phyloP scores from a whole-genome alignment of 2,797 vertebrate species.

The Cottoperca gobio region DNA sequence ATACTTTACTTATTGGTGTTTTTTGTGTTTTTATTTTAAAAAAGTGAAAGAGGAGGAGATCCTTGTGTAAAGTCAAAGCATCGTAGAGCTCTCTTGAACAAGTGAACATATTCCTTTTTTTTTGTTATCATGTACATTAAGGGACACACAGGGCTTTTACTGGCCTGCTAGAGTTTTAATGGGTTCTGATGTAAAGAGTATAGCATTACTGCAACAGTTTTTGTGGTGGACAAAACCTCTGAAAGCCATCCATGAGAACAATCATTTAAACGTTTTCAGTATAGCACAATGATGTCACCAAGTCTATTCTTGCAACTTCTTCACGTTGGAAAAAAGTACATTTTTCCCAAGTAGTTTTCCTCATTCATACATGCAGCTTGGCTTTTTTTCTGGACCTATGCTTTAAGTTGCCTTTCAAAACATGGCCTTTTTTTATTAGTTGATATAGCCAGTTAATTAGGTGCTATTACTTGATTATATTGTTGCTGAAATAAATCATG shows the following conservation, averaged over 20 bases:
- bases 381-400: background rate
- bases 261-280: constrained; percentile 8
- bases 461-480: background rate
- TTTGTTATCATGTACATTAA: background rate
- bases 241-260: constrained; percentile 9
- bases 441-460: background rate
- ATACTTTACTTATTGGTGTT: background rate
- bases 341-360: background rate
- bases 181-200: constrained; percentile 14
- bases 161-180: background rate
- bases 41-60: background rate
- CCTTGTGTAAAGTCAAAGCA: background rate
- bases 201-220: background rate
- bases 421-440: background rate
- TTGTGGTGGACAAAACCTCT: constrained; percentile 1
- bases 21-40: background rate
- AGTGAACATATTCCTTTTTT: background rate
- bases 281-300: constrained; percentile 18
- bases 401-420: constrained; percentile 15
- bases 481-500: background rate
- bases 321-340: background rate
- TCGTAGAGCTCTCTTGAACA: background rate
- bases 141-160: background rate
- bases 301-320: background rate
- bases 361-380: constrained; percentile 2